These are phyloP conservation scores for Xiphophorus maculatus DNA, from an alignment of 2,113 vertebrate species.

Conservation along the genomic window DNA sequence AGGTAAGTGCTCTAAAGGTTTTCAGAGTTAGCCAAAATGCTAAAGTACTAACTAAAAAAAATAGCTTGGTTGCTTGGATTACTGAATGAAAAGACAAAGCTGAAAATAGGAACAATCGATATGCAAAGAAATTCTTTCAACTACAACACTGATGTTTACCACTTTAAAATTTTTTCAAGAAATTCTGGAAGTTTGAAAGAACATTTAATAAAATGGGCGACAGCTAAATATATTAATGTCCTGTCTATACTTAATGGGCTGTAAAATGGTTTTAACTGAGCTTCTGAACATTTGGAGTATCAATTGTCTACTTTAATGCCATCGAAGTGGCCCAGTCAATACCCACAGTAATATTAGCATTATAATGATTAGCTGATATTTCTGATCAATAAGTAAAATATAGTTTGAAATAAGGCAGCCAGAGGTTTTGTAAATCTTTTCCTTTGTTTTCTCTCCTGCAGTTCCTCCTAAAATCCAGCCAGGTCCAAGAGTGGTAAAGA, in stretches of 20 bases:
- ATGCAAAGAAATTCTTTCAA: too few relatives aligned
- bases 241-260: too few relatives aligned
- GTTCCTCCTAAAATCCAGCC: constrained; percentile 90
- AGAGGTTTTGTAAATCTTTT: neutral
- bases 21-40: too few relatives aligned
- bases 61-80: too few relatives aligned
- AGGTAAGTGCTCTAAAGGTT: too few relatives aligned
- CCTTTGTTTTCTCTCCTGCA: constrained; percentile 50
- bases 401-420: neutral
- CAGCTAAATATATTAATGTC: neutral
- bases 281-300: neutral
- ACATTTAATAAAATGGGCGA: neutral
- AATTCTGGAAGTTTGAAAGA: neutral
- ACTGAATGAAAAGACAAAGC: too few relatives aligned
- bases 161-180: neutral
- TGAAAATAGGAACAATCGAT: too few relatives aligned
- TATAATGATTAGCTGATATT: neutral
- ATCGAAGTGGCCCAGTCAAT: neutral
- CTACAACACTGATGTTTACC: neutral
- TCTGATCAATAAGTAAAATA: neutral
- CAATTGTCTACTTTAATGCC: neutral
- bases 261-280: neutral
- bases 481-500: constrained; percentile 87
- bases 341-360: constrained; percentile 8
- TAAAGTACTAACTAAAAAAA: too few relatives aligned